Conservation (phyloP, 2,888 invertebrate genomes). For the Anorthoa munda region DNA sequence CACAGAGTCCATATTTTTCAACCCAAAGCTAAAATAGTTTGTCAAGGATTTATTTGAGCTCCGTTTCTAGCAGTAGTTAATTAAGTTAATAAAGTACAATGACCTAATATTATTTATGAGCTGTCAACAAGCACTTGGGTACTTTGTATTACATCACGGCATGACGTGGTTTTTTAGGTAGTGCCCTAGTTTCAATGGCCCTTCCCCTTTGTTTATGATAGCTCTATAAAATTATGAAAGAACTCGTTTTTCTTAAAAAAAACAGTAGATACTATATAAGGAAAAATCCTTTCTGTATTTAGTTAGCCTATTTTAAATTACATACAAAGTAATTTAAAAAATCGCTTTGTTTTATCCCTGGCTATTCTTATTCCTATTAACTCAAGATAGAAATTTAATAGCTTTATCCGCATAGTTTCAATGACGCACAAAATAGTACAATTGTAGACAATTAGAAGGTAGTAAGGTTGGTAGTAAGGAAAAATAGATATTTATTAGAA, state of each 20-base stretch:
- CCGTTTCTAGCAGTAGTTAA: slow-evolving; percentile 60
- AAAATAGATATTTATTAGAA: no score
- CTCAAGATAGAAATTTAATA: neutral
- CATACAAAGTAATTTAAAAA: no score
- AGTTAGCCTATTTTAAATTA: no score
- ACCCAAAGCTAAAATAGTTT: slow-evolving; percentile 26
- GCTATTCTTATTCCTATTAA: neutral
- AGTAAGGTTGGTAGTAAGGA: no score
- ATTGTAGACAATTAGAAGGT: no score
- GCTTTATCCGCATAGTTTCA: neutral
- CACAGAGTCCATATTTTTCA: slow-evolving; percentile 32
- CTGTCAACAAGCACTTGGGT: slow-evolving; percentile 61
- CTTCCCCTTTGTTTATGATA: slow-evolving; percentile 31
- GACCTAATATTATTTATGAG: slow-evolving; percentile 65
- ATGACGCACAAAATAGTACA: neutral
- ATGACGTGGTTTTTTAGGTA: slow-evolving; percentile 41
- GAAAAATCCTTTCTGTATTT: no score
- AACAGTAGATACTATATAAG: no score
- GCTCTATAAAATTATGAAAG: neutral
- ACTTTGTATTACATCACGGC: slow-evolving; percentile 54
- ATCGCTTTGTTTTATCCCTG: neutral
- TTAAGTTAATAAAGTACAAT: slow-evolving; percentile 66
- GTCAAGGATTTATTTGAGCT: slow-evolving; percentile 49
- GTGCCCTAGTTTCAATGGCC: slow-evolving; percentile 32
- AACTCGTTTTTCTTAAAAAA: no score